Conservation (phyloP, 1,140 invertebrate species). For the Elysia chlorotica region DNA sequence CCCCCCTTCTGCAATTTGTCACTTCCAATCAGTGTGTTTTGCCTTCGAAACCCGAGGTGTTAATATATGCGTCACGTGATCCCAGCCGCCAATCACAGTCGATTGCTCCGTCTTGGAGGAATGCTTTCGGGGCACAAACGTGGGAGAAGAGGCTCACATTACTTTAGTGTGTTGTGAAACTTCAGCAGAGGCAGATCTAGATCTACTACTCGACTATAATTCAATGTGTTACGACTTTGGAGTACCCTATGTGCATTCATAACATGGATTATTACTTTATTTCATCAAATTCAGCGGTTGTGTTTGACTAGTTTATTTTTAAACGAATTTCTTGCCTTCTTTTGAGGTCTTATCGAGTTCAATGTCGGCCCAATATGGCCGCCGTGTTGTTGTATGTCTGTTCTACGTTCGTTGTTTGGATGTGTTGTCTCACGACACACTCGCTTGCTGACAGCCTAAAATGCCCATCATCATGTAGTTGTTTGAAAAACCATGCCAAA, state of each 20-base stretch:
- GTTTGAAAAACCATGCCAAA: slow-evolving; percentile 55
- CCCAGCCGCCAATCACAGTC: slow-evolving; percentile 33
- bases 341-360: slow-evolving; percentile 28
- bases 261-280: too few relatives aligned
- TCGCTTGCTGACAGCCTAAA: slow-evolving; percentile 14
- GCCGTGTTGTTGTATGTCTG: slow-evolving; percentile 38
- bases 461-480: slow-evolving; percentile 55
- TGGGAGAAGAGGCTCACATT: slow-evolving; percentile 37
- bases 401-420: slow-evolving; percentile 42
- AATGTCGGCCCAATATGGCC: slow-evolving; percentile 42
- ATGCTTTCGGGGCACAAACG: slow-evolving; percentile 40
- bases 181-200: slow-evolving; percentile 5
- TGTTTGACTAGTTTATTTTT: too few relatives aligned
- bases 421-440: slow-evolving; percentile 15
- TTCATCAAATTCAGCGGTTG: too few relatives aligned
- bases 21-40: slow-evolving; percentile 32
- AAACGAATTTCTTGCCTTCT: too few relatives aligned
- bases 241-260: slow-evolving; percentile 17
- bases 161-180: slow-evolving; percentile 23
- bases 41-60: slow-evolving; percentile 40
- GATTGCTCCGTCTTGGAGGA: slow-evolving; percentile 29
- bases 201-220: too few relatives aligned
- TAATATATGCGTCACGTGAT: slow-evolving; percentile 46
- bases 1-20: slow-evolving; percentile 31
- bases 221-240: slow-evolving; percentile 11